phyloP scores from a whole-genome alignment of 2,797 vertebrate genomes.

The Apogon hyalosoma region DNA sequence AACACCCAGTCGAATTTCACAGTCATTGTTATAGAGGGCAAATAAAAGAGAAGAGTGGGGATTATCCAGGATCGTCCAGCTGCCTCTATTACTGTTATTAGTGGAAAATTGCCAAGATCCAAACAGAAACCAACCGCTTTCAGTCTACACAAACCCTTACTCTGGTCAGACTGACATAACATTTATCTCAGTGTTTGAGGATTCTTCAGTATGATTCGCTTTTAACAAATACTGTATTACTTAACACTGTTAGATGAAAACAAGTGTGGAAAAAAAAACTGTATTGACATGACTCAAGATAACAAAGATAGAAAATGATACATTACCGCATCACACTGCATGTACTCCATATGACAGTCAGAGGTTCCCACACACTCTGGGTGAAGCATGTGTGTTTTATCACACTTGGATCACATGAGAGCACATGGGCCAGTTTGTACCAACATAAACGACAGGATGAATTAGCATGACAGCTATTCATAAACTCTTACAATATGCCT shows the following conservation, averaged over 20 bases:
- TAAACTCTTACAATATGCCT: constrained; percentile 28
- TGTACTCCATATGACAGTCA: constrained; percentile 17
- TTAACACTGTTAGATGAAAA: constrained; percentile 4
- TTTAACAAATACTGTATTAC: background rate
- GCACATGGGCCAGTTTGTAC: constrained; percentile 44
- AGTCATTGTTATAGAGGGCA: constrained; percentile 12
- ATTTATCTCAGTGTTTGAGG: background rate
- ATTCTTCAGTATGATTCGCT: background rate
- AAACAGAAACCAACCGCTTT: constrained; percentile 27
- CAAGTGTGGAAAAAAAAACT: constrained; percentile 9
- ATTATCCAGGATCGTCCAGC: constrained; percentile 34
- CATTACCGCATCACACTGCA: constrained; percentile 14
- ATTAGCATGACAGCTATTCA: constrained; percentile 62
- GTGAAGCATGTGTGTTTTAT: constrained; percentile 24
- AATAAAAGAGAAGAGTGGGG: constrained; percentile 34
- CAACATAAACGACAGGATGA: constrained; percentile 50
- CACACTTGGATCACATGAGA: constrained; percentile 60
- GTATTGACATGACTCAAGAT: background rate
- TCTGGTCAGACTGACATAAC: constrained; percentile 12
- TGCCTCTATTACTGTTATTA: constrained; percentile 46
- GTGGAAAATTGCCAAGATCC: constrained; percentile 47
- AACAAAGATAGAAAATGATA: constrained; percentile 21
- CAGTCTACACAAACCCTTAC: constrained; percentile 9
- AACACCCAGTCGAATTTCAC: constrained; percentile 9
- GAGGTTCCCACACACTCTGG: constrained; percentile 45